Percentiles rank a stretch among this genome's conserved stretches.
phyloP scores from a whole-genome alignment of 2,797 vertebrate species.

The Microcaecilia unicolor region DNA sequence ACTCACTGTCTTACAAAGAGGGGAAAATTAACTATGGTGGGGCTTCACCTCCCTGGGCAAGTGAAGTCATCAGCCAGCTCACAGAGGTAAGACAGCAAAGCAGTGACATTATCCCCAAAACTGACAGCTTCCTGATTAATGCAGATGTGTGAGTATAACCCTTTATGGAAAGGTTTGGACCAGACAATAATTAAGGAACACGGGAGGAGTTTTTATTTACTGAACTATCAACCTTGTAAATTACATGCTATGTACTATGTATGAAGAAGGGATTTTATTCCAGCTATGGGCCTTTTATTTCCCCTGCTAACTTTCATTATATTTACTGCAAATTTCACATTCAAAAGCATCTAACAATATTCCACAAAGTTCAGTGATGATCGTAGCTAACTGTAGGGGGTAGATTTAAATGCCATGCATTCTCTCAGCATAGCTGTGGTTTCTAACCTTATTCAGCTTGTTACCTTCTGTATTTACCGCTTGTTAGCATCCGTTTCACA shows the following conservation, averaged over 20 bases:
- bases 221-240: accelerated
- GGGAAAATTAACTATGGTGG: neutral
- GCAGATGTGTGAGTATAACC: neutral
- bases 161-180: accelerated
- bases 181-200: neutral
- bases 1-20: neutral
- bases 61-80: neutral
- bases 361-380: no score
- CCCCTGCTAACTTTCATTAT: neutral
- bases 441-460: no score
- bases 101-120: accelerated
- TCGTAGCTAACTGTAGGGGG: no score
- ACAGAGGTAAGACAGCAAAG: conserved; percentile 9
- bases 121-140: accelerated
- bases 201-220: no score
- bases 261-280: no score
- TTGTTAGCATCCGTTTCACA: no score
- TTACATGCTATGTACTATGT: no score
- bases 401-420: no score
- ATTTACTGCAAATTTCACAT: no score
- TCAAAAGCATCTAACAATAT: no score
- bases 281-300: neutral
- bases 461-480: no score
- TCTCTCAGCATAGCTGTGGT: no score
- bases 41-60: neutral